phyloP scores from a whole-genome alignment of 2,888 invertebrate genomes.

The Cartodere bifasciata region DNA sequence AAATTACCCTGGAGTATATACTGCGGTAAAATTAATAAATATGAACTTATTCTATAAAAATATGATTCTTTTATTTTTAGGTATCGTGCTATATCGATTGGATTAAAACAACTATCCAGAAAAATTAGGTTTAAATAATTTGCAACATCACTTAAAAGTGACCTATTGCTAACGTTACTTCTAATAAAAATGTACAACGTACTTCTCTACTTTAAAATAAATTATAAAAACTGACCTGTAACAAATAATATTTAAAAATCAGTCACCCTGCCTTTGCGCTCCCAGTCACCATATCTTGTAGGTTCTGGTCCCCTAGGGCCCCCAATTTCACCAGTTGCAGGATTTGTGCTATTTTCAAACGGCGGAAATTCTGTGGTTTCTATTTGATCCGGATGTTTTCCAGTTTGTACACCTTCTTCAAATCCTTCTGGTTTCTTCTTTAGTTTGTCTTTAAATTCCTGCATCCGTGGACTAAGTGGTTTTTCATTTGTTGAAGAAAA shows the following conservation, averaged over 20 bases:
- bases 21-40: slow-evolving; percentile 16
- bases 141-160: no score
- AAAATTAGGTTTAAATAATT: no score
- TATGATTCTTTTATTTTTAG: slow-evolving; percentile 9
- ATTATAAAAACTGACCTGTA: no score
- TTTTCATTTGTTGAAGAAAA: no score
- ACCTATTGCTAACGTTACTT: no score
- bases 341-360: slow-evolving; percentile 82
- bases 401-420: slow-evolving; percentile 52
- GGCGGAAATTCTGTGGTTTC: slow-evolving; percentile 73
- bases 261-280: slow-evolving; percentile 89
- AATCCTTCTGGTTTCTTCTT: slow-evolving; percentile 48
- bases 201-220: no score
- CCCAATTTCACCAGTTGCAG: slow-evolving; percentile 86
- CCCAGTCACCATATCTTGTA: slow-evolving; percentile 99
- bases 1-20: slow-evolving; percentile 29
- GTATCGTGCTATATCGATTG: slow-evolving; percentile 25
- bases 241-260: slow-evolving; percentile 60
- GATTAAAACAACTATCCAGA: slow-evolving; percentile 21
- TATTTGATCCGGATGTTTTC: slow-evolving; percentile 52
- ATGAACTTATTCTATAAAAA: neutral
- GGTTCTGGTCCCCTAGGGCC: slow-evolving; percentile 97
- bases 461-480: slow-evolving; percentile 40
- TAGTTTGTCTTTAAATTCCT: slow-evolving; percentile 63
- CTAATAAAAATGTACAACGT: no score